phyloP scores from a whole-genome alignment of 1,140 invertebrate species.

The Delia radicum region DNA sequence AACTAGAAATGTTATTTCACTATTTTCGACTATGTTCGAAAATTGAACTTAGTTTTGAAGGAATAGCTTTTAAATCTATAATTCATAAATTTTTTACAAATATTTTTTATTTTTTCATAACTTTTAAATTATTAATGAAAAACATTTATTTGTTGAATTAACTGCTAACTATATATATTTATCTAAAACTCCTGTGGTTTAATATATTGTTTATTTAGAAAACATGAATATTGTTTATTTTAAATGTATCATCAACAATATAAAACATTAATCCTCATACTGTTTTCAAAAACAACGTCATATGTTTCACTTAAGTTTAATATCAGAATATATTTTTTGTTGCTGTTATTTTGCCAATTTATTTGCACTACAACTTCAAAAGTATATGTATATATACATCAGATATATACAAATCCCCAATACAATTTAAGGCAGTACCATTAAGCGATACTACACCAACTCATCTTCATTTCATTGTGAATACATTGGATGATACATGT shows the following conservation, averaged over 20 bases:
- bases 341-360: not conserved
- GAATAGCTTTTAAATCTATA: too few species aligned
- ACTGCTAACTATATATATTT: too few species aligned
- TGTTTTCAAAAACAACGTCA: not conserved
- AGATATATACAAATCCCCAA: not conserved
- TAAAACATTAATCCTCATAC: not conserved
- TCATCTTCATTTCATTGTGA: not conserved
- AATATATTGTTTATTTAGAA: not conserved
- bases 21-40: too few species aligned
- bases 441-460: not conserved
- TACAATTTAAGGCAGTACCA: not conserved
- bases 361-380: not conserved
- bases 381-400: not conserved
- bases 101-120: too few species aligned
- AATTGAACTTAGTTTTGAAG: too few species aligned
- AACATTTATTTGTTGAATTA: too few species aligned
- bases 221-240: too few species aligned
- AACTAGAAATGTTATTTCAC: too few species aligned
- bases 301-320: not conserved
- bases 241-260: not conserved
- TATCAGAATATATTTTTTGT: not conserved
- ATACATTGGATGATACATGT: not conserved
- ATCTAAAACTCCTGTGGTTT: not conserved
- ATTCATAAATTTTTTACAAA: too few species aligned
- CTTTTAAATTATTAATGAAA: too few species aligned